Percentiles rank a stretch among this genome's conserved stretches.
These are phyloP conservation scores for Zaprionus africanus DNA, from an alignment of 1,140 invertebrate genomes.

Conservation along the genomic window DNA sequence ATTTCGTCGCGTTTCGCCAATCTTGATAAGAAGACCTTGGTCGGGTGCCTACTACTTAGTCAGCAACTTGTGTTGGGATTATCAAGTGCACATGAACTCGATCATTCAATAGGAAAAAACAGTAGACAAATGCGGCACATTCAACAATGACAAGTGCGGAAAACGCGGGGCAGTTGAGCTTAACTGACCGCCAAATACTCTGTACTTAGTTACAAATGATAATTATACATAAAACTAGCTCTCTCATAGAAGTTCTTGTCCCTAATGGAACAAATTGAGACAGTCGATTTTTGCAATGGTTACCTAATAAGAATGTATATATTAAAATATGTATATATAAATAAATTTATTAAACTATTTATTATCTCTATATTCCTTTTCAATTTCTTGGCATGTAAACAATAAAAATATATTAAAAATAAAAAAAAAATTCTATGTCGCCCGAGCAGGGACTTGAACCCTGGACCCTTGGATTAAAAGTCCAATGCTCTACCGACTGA, in stretches of 20 bases:
- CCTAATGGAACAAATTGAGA: too few relatives aligned
- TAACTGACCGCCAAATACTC: background rate
- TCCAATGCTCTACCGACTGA: slow-evolving; percentile 92
- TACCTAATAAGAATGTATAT: too few relatives aligned
- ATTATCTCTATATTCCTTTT: too few relatives aligned
- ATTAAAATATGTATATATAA: too few relatives aligned
- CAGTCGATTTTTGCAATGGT: too few relatives aligned
- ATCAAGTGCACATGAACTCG: slow-evolving; percentile 24
- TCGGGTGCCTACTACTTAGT: slow-evolving; percentile 14
- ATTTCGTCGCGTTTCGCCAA: slow-evolving; percentile 12
- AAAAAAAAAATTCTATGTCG: slow-evolving; percentile 67
- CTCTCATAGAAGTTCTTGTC: too few relatives aligned
- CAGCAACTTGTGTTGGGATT: slow-evolving; percentile 16
- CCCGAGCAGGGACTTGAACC: slow-evolving; percentile 92
- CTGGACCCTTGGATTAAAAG: slow-evolving; percentile 92
- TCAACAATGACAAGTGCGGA: background rate
- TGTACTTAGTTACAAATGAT: background rate
- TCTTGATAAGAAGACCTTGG: slow-evolving; percentile 35
- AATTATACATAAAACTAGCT: too few relatives aligned
- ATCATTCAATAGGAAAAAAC: background rate
- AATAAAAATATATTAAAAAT: background rate
- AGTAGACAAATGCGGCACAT: background rate
- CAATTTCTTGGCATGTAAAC: background rate
- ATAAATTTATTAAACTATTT: too few relatives aligned
- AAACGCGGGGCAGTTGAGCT: background rate